Evolutionary conservation across 2,888 invertebrate species (phyloP), one percentile per base, ranked within the genome.

Genomic region (Ceramica pisi): DNA sequence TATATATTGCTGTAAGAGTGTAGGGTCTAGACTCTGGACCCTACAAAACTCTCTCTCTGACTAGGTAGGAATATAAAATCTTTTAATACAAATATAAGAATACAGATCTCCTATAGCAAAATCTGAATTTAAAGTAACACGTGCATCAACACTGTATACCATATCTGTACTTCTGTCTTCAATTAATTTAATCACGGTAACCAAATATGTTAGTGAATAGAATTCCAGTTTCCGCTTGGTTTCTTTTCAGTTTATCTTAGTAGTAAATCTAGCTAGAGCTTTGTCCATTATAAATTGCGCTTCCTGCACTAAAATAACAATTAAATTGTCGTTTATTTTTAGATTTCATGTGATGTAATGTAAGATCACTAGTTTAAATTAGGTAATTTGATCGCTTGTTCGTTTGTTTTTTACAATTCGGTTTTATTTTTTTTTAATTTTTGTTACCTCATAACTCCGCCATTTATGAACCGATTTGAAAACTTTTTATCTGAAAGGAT

Each of bases 281-380:
- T 64, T 68, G 71, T 68, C 57, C 23, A 66, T 55, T 60, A 31
- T 26, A 59, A 76, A 41, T 31, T 31, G 53, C 23, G 53, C 9
- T 64, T 63, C 51, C 57, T 73, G 65, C 23, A 78, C 51, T 59
- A 71, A 62, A 60, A 72, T 10, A 71, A 68, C 67, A 66, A 41
- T 66, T 56, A 63, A 55, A 53, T 64, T 55, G 48, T 26, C 35
- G 38, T 78, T 63, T 82, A 79, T 84, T 76, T 79, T 74, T 84
- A 79, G 55, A 67, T 64, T 35, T 26, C 64, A 53, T 67, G 61
- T 65, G 66, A 63, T 81, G 64, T 69, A n/a, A n/a, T n/a, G n/a
- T n/a, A n/a, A n/a, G n/a, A n/a, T n/a, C n/a, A n/a, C n/a, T n/a
- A n/a, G n/a, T n/a, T n/a, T n/a, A n/a, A n/a, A n/a, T n/a, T n/a